A percentile compares a stretch with the other conserved stretches of the same genome.
Conservation (phyloP, 2,888 invertebrate genomes). For the Torymus texanus region DNA sequence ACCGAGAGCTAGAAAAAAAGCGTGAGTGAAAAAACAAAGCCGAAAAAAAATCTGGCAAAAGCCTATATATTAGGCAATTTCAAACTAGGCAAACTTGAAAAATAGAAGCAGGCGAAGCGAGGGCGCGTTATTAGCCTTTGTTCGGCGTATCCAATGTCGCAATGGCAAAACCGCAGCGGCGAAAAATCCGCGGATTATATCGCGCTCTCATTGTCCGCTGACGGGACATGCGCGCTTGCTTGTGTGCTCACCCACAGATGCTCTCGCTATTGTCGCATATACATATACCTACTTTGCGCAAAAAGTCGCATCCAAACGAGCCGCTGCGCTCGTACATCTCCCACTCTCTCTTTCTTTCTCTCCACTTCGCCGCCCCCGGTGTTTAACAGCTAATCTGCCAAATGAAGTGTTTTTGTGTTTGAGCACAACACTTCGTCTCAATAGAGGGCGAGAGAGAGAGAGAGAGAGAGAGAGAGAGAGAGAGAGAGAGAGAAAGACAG, state of each 20-base stretch:
- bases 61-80: constrained; percentile 15
- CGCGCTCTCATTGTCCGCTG: constrained; percentile 22
- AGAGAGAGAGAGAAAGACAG: not conserved
- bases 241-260: no score
- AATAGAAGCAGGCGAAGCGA: not conserved
- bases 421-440: constrained; percentile 75
- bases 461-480: constrained; percentile 9
- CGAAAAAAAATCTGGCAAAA: not conserved
- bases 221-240: not conserved
- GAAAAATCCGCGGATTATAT: constrained; percentile 42
- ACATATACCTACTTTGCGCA: constrained; percentile 28
- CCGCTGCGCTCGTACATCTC: not conserved
- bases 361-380: constrained; percentile 62
- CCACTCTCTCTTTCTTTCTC: constrained; percentile 11
- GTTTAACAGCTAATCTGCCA: constrained; percentile 75
- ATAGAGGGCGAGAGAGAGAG: constrained; percentile 61
- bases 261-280: no score
- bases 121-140: constrained; percentile 21
- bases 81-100: constrained; percentile 18
- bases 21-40: no score
- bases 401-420: constrained; percentile 76
- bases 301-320: constrained; percentile 43
- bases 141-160: not conserved
- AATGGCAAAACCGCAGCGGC: constrained; percentile 9
- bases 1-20: not conserved